Evolutionary conservation across 2,888 invertebrate species (phyloP).

Genomic region (Tortrix viridana): DNA sequence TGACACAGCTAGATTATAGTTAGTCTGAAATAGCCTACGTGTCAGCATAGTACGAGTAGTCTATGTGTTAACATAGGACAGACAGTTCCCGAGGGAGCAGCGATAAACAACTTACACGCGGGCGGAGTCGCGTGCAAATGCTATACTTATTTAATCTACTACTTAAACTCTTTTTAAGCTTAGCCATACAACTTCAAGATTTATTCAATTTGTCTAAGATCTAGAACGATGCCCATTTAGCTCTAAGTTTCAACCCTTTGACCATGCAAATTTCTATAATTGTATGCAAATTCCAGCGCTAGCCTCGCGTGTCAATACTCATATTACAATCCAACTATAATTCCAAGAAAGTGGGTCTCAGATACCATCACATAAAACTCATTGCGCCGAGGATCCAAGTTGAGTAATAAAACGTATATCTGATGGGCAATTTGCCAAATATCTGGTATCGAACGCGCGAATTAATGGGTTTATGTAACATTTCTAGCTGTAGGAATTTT

Average conservation of each 20-base stretch:
- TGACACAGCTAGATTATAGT: no score
- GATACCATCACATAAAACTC: conserved; percentile 20
- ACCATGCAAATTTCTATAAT: not conserved
- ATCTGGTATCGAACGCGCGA: conserved; percentile 20
- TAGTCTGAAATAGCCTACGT: no score
- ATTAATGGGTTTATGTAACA: conserved; percentile 7
- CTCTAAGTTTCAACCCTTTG: not conserved
- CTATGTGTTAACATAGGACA: no score
- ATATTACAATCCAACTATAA: not conserved
- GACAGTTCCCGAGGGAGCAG: no score
- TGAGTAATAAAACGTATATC: conserved; percentile 34
- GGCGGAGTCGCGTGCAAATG: no score
- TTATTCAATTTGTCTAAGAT: no score
- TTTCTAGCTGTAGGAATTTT: not conserved
- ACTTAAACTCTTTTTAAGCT: no score
- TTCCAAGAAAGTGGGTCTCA: conserved; percentile 1
- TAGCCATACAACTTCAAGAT: no score
- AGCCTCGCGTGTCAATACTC: conserved; percentile 1
- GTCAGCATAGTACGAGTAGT: no score
- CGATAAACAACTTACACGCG: no score
- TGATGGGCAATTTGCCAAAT: conserved; percentile 37
- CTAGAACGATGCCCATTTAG: no score
- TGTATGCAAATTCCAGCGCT: not conserved
- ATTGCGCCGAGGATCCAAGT: conserved; percentile 29
- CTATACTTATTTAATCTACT: no score